Percentiles rank a stretch among this genome's conserved stretches.
Evolutionary conservation across 1,140 invertebrate genomes (phyloP).

Genomic region (Orchesella cincta): DNA sequence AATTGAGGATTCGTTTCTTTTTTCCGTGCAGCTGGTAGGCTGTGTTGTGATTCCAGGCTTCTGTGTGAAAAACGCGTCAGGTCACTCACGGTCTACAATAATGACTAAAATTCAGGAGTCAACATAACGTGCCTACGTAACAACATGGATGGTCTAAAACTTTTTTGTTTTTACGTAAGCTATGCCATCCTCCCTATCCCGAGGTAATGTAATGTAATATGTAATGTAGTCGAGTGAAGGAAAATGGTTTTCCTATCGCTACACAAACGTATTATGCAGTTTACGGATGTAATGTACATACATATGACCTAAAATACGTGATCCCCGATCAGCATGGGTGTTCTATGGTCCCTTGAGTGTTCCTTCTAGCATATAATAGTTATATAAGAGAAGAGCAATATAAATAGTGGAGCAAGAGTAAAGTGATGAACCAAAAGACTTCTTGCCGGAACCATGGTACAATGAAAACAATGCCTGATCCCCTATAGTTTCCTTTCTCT

Average conservation of each 20-base stretch:
- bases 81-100: slow-evolving; percentile 7
- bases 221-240: too few relatives aligned
- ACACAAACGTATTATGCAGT: not conserved
- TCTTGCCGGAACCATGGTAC: too few relatives aligned
- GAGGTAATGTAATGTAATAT: slow-evolving; percentile 13
- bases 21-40: too few relatives aligned
- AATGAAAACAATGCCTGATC: too few relatives aligned
- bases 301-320: slow-evolving; percentile 23
- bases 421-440: not conserved
- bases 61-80: slow-evolving; percentile 8
- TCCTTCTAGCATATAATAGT: too few relatives aligned
- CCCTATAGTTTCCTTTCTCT: too few relatives aligned
- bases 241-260: not conserved
- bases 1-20: too few relatives aligned
- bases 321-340: not conserved
- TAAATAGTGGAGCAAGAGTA: not conserved
- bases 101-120: not conserved
- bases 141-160: too few relatives aligned
- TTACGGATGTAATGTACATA: not conserved
- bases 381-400: too few relatives aligned
- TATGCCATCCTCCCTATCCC: not conserved
- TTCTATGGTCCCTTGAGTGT: not conserved
- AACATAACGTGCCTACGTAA: not conserved
- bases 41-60: not conserved
- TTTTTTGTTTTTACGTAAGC: slow-evolving; percentile 3